Conservation (phyloP, 2,113 vertebrate genomes). For the Cyanoramphus novaezelandiae region DNA sequence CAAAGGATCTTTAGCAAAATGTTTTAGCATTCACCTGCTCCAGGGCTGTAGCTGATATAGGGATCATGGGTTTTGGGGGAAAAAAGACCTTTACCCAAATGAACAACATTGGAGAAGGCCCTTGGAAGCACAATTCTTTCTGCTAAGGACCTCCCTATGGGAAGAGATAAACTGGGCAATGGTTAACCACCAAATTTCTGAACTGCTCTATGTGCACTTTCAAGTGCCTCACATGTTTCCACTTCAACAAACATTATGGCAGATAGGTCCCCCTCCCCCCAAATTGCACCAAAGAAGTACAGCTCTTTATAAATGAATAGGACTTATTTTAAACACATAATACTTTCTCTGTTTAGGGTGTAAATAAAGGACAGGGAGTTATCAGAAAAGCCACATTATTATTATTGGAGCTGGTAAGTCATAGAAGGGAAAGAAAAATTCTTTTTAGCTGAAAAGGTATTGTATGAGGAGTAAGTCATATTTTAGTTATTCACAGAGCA, state of each 20-base stretch:
- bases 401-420: background rate
- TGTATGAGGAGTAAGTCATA: background rate
- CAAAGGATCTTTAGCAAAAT: background rate
- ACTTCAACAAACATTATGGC: background rate
- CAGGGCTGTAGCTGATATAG: background rate
- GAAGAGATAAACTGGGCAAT: background rate
- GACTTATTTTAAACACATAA: background rate
- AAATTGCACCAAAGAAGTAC: background rate
- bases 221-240: rapidly evolving
- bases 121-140: background rate
- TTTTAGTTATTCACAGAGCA: background rate
- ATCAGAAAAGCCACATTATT: background rate
- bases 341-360: background rate
- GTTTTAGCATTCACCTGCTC: background rate
- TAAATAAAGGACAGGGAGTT: background rate
- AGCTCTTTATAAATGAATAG: background rate
- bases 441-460: background rate
- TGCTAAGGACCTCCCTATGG: background rate
- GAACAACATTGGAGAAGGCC: background rate
- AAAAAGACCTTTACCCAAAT: background rate
- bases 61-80: background rate
- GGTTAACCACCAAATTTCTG: background rate
- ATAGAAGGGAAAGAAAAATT: background rate
- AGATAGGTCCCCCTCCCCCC: background rate
- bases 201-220: background rate